Conservation (phyloP, 1,140 invertebrate species). For the Augochlora pura region DNA sequence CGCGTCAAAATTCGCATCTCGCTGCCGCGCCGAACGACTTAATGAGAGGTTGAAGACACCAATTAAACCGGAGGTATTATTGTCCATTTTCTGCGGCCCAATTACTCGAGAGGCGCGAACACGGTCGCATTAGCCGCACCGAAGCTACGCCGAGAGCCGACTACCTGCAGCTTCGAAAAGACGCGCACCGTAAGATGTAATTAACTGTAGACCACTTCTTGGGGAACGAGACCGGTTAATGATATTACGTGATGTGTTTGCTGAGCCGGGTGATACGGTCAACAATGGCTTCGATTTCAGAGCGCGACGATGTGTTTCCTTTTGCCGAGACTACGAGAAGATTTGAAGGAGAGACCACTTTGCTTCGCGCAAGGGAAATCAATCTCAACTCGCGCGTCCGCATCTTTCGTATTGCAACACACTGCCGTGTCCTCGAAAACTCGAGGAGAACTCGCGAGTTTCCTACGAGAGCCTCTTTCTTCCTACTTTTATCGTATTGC, state of each 20-base stretch:
- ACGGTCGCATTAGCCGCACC: slow-evolving; percentile 13
- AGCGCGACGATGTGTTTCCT: too few relatives aligned
- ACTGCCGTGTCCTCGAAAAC: too few relatives aligned
- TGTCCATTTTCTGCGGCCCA: slow-evolving; percentile 16
- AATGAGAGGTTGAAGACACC: slow-evolving; percentile 8
- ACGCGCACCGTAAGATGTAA: slow-evolving; percentile 29
- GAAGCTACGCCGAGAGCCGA: background rate
- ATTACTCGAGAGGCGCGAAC: slow-evolving; percentile 38
- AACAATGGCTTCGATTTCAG: slow-evolving; percentile 1
- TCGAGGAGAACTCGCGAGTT: too few relatives aligned
- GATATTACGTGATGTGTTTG: slow-evolving; percentile 22
- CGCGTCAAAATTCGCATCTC: slow-evolving; percentile 4
- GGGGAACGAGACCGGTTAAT: slow-evolving; percentile 35
- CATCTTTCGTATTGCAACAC: too few relatives aligned
- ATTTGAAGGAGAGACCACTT: too few relatives aligned
- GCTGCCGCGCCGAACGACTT: too few relatives aligned
- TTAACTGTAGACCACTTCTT: slow-evolving; percentile 25
- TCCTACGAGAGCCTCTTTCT: too few relatives aligned
- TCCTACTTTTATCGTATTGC: too few relatives aligned
- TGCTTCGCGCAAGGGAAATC: too few relatives aligned
- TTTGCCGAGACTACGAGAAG: too few relatives aligned
- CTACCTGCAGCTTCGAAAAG: slow-evolving; percentile 39
- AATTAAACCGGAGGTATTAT: slow-evolving; percentile 16
- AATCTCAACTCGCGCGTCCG: too few relatives aligned
- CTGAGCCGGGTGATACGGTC: slow-evolving; percentile 7